These are phyloP conservation scores for Sesamia nonagrioides DNA, from an alignment of 1,140 invertebrate species.

Conservation along the genomic window DNA sequence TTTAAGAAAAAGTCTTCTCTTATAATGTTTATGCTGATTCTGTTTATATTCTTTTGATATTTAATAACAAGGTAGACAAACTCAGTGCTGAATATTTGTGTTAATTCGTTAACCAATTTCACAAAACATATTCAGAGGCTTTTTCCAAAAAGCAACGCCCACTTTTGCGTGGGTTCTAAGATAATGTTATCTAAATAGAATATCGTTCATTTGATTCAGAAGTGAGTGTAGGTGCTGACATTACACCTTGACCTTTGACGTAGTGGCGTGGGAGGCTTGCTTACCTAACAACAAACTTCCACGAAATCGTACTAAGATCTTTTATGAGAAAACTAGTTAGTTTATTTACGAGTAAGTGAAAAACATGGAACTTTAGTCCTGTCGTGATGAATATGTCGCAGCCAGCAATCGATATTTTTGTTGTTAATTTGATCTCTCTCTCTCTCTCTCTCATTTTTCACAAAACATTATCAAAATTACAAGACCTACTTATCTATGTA, in stretches of 20 bases:
- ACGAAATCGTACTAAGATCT: slow-evolving; percentile 3
- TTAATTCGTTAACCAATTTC: not conserved
- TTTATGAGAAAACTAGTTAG: slow-evolving; percentile 22
- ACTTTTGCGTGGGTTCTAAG: slow-evolving; percentile 26
- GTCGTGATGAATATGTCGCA: not conserved
- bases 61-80: slow-evolving; percentile 1
- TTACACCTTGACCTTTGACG: slow-evolving; percentile 46
- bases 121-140: slow-evolving; percentile 23
- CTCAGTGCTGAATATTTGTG: not conserved
- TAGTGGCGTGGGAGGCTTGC: slow-evolving; percentile 30
- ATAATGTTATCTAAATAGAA: slow-evolving; percentile 46
- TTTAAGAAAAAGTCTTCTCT: not conserved
- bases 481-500: not conserved
- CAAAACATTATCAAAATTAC: not conserved
- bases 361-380: not conserved
- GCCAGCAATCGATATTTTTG: too few relatives aligned
- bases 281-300: slow-evolving; percentile 35
- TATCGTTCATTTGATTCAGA: slow-evolving; percentile 47
- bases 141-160: slow-evolving; percentile 10
- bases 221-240: slow-evolving; percentile 41
- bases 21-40: not conserved
- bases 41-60: not conserved
- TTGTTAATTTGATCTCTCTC: too few relatives aligned
- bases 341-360: slow-evolving; percentile 19
- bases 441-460: too few relatives aligned